A percentile compares a stretch with the other conserved stretches of the same genome.
Evolutionary conservation across 2,888 invertebrate species (phyloP).

Genomic region (Pseudococcus viburni): DNA sequence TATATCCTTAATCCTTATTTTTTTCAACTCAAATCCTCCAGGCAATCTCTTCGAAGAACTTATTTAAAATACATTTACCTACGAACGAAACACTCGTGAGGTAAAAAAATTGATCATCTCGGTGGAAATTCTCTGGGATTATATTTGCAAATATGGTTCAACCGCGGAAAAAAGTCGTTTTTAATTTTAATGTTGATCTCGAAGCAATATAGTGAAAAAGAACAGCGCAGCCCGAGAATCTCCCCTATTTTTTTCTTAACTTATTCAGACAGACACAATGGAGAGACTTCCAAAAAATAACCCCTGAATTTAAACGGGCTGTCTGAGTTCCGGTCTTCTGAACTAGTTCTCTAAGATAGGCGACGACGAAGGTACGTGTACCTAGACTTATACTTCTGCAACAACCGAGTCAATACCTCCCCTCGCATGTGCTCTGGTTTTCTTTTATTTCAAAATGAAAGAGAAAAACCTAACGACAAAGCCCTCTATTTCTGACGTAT

Average conservation of each 20-base stretch:
- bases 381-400: slow-evolving; percentile 55
- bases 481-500: slow-evolving; percentile 58
- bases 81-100: background rate
- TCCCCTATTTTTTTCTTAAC: slow-evolving; percentile 62
- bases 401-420: slow-evolving; percentile 63
- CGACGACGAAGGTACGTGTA: slow-evolving; percentile 37
- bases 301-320: slow-evolving; percentile 64
- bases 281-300: slow-evolving; percentile 64
- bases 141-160: slow-evolving; percentile 58
- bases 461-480: slow-evolving; percentile 65
- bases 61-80: slow-evolving; percentile 40
- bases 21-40: background rate
- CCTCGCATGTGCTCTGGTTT: slow-evolving; percentile 66
- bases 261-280: slow-evolving; percentile 65
- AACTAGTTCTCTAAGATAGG: slow-evolving; percentile 62
- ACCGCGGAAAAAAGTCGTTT: slow-evolving; percentile 57
- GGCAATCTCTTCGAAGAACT: background rate
- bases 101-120: slow-evolving; percentile 6
- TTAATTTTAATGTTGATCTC: slow-evolving; percentile 63
- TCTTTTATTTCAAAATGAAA: slow-evolving; percentile 65
- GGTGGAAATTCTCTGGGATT: slow-evolving; percentile 8
- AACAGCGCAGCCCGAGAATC: slow-evolving; percentile 47
- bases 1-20: slow-evolving; percentile 1
- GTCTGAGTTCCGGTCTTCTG: slow-evolving; percentile 65
- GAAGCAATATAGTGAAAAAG: slow-evolving; percentile 51